Percentiles rank a stretch among this genome's conserved stretches.
Evolutionary conservation across 2,888 invertebrate species (phyloP).

Genomic region (Gandaritis pyraliata): DNA sequence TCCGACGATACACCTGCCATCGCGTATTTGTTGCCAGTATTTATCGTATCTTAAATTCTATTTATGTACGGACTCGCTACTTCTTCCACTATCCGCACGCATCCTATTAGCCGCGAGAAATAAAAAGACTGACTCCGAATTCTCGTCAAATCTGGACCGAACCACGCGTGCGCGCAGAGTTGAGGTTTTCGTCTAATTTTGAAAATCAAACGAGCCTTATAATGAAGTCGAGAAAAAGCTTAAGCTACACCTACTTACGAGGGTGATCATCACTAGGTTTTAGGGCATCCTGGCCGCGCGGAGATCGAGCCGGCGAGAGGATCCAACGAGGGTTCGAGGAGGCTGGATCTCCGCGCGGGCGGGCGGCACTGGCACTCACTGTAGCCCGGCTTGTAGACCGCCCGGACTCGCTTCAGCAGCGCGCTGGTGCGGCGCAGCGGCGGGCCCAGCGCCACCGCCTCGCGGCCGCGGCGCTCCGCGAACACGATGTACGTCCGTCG

Average conservation of each 20-base stretch:
- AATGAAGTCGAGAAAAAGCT: conserved; percentile 29
- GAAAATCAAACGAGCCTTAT: not conserved
- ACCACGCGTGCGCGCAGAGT: not conserved
- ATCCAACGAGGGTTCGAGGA: conserved; percentile 16
- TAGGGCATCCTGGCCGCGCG: conserved; percentile 2
- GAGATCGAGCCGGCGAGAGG: conserved; percentile 6
- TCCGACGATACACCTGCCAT: conserved; percentile 77
- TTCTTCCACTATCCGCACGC: conserved; percentile 35
- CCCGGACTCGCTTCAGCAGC: conserved; percentile 74
- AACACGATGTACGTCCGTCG: conserved; percentile 80
- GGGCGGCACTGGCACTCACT: conserved; percentile 67
- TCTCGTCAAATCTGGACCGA: not conserved
- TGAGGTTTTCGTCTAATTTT: not conserved
- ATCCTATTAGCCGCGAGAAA: conserved; percentile 46
- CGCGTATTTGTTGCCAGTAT: conserved; percentile 70
- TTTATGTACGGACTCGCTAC: conserved; percentile 46
- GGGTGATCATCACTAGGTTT: not conserved
- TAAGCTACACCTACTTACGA: not conserved
- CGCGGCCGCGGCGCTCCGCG: conserved; percentile 75
- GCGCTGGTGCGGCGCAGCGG: conserved; percentile 74
- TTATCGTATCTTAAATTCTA: conserved; percentile 65
- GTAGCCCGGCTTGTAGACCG: conserved; percentile 80
- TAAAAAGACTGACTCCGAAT: not conserved
- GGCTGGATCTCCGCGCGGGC: conserved; percentile 52
- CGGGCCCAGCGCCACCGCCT: conserved; percentile 78